A percentile compares a stretch with the other conserved stretches of the same genome.
Evolutionary conservation across 2,113 vertebrate species (phyloP).

Genomic region (Phocoena sinus): DNA sequence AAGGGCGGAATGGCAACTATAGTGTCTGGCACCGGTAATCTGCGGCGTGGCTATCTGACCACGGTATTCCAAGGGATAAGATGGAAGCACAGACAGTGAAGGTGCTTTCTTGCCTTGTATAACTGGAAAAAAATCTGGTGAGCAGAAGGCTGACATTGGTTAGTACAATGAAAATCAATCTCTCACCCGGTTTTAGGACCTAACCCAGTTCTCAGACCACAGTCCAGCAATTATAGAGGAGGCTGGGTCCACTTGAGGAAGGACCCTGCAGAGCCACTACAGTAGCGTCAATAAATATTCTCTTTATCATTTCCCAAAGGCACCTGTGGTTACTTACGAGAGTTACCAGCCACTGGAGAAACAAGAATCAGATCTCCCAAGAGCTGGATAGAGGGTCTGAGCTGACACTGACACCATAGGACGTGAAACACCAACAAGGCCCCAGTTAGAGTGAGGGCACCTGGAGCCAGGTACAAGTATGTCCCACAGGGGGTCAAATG

Average conservation of each 20-base stretch:
- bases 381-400: not conserved
- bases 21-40: not conserved
- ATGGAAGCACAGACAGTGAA: not conserved
- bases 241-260: not conserved
- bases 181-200: not conserved
- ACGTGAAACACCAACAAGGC: not conserved
- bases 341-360: not conserved
- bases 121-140: not conserved
- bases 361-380: not conserved
- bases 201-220: not conserved
- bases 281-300: not conserved
- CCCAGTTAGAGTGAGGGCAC: not conserved
- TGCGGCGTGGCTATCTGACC: not conserved
- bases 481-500: not conserved
- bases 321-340: not conserved
- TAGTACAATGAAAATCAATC: not conserved
- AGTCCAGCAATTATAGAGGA: not conserved
- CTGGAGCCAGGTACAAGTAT: not conserved
- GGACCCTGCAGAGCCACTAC: not conserved
- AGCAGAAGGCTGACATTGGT: not conserved
- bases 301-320: not conserved
- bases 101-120: not conserved
- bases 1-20: too few species aligned
- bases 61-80: not conserved
- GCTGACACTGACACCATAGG: not conserved